These are phyloP conservation scores for Microplitis manilae DNA, from an alignment of 2,888 invertebrate species.

Conservation along the genomic window DNA sequence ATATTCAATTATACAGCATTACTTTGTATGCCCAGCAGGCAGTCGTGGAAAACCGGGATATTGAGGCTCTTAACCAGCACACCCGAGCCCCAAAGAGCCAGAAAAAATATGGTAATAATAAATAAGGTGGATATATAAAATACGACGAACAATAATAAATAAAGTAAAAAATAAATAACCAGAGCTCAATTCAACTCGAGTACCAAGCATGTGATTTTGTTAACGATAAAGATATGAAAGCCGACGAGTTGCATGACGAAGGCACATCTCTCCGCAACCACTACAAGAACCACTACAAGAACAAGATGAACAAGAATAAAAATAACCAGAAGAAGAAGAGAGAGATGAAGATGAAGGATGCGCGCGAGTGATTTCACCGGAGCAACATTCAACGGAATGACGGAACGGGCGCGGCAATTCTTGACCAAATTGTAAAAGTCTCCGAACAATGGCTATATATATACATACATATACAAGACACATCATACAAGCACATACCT, in stretches of 20 bases:
- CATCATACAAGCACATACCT: slow-evolving; percentile 60
- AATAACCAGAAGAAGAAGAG: not conserved
- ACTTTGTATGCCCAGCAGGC: not conserved
- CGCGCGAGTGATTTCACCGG: slow-evolving; percentile 28
- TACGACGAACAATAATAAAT: slow-evolving; percentile 14
- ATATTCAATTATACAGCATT: not conserved
- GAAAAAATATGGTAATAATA: slow-evolving; percentile 1
- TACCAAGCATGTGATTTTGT: slow-evolving; percentile 30
- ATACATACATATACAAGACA: slow-evolving; percentile 45
- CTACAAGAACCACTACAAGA: not conserved
- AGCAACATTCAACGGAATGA: slow-evolving; percentile 43
- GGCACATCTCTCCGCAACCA: slow-evolving; percentile 17
- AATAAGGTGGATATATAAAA: slow-evolving; percentile 1
- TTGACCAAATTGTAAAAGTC: slow-evolving; percentile 63
- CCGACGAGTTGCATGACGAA: slow-evolving; percentile 29
- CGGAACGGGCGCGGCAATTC: slow-evolving; percentile 60
- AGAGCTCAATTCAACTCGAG: slow-evolving; percentile 29
- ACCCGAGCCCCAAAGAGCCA: not conserved
- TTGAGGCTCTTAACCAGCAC: not conserved
- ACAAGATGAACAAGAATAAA: not conserved
- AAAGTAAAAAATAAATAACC: slow-evolving; percentile 17
- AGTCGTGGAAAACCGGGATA: not conserved
- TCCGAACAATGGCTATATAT: slow-evolving; percentile 65
- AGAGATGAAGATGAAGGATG: slow-evolving; percentile 7
- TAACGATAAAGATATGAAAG: slow-evolving; percentile 40